Base-by-base conservation (phyloP, 2,113 vertebrate species). In the Zapornia atra region DNA sequence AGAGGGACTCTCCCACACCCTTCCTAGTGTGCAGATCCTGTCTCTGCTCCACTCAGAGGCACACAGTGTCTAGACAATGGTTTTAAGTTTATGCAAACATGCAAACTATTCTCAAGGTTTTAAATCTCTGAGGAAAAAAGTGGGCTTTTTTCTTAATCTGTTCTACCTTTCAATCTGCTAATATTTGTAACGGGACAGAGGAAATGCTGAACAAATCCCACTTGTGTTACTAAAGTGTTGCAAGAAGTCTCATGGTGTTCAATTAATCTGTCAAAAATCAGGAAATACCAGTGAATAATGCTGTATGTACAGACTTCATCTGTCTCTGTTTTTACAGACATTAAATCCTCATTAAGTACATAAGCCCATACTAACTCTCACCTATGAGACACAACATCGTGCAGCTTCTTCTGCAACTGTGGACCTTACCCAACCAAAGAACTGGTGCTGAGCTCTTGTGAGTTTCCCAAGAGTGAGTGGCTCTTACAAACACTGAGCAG, bases 1-100 rank as follows among this genome's bases (percentile, higher is more conserved):
- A 54, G 4, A 68, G 14, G 65, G 38, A 44, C 48, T 29, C 34
- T 65, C 68, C 57, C 31, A 36, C 28, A 29, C 3, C 11, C 26
- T 70, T 13, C 19, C 14, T 42, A 11, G 10, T 0, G 9, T 16
- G 14, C 3, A 4, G 51, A 34, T 28, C 8, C 68, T 3, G 0
- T 34, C 34, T 86, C 38, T 51, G 38, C 44, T 51, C 13, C 1
- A 2, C 40, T 56, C 57, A 19, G 22, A 64, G 31, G 56, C 38
- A 31, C 20, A 0, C 11, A 9, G 54, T 72, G 40, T 22, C 48
- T 48, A 36, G 40, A n/a, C 59, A 51, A 61, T 1, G 46, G 24
- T 40, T 40, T 72, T 56, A 33, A 29, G 36, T 15, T 77, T 48
- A 38, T 50, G 44, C 38, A 82, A 82, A 48, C 12, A 12, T 38